Conservation (phyloP, 2,888 invertebrate genomes). For the Phalera bucephala region DNA sequence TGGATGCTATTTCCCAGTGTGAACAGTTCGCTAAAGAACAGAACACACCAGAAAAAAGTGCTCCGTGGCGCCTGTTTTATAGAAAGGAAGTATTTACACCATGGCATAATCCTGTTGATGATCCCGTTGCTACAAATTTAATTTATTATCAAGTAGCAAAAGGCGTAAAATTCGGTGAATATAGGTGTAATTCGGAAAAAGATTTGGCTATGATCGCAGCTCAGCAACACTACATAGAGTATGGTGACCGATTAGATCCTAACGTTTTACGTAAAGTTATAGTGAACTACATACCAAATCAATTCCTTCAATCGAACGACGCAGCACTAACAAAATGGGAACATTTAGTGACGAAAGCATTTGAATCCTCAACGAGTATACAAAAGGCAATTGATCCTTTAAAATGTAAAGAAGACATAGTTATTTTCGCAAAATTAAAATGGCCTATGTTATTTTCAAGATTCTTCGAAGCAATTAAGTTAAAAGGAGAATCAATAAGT, state of each 20-base stretch:
- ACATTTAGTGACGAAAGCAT: conserved; percentile 87
- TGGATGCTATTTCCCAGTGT: conserved; percentile 98
- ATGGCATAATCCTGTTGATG: conserved; percentile 94
- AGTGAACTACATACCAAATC: conserved; percentile 91
- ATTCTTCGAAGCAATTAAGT: conserved; percentile 95
- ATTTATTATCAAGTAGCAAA: conserved; percentile 94
- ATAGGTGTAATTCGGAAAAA: conserved; percentile 91
- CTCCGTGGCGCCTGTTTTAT: conserved; percentile 94
- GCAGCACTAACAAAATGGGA: conserved; percentile 88
- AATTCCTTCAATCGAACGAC: conserved; percentile 85
- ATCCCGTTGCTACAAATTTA: conserved; percentile 92
- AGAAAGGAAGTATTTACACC: conserved; percentile 95
- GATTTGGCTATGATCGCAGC: conserved; percentile 95
- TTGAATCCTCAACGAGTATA: conserved; percentile 87
- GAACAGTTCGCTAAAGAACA: conserved; percentile 97
- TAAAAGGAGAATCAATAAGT: conserved; percentile 86
- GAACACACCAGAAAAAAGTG: conserved; percentile 91
- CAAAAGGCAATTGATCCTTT: conserved; percentile 85
- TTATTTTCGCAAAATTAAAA: conserved; percentile 94
- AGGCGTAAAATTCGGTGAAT: conserved; percentile 96
- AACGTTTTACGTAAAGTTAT: conserved; percentile 88
- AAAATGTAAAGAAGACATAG: conserved; percentile 94
- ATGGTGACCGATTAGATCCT: conserved; percentile 85
- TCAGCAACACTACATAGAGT: conserved; percentile 94
- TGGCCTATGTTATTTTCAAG: conserved; percentile 98